A percentile compares a stretch with the other conserved stretches of the same genome.
Evolutionary conservation across 1,140 invertebrate species (phyloP).

Genomic region (Chionoecetes opilio): DNA sequence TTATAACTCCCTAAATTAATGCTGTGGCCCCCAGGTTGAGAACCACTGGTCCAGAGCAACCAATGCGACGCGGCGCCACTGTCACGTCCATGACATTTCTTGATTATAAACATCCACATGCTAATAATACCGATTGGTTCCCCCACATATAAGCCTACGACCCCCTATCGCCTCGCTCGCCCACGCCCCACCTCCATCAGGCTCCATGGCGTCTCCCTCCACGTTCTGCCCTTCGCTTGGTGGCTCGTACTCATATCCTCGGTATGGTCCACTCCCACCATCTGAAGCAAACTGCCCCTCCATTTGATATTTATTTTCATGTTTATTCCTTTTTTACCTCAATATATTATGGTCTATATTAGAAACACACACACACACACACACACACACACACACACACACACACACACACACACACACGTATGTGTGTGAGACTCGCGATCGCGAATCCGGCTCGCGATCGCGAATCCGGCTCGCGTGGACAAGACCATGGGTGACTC

Average conservation of each 20-base stretch:
- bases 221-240: not conserved
- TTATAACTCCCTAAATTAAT: too few relatives aligned
- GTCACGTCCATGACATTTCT: not conserved
- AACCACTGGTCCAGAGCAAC: not conserved
- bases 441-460: too few relatives aligned
- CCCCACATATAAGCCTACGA: not conserved
- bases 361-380: not conserved
- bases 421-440: too few relatives aligned
- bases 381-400: conserved; percentile 55
- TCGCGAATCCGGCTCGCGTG: too few relatives aligned
- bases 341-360: not conserved
- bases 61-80: not conserved
- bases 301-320: not conserved
- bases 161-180: not conserved
- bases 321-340: not conserved
- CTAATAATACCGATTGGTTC: not conserved
- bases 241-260: not conserved
- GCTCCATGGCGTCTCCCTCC: too few relatives aligned
- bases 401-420: conserved; percentile 49
- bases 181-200: not conserved
- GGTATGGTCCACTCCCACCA: not conserved
- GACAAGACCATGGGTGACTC: too few relatives aligned
- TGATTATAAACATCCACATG: not conserved
- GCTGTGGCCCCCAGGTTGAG: too few relatives aligned
- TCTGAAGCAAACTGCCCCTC: not conserved